Evolutionary conservation across 2,888 invertebrate species (phyloP), one percentile per base, ranked within the genome.

Genomic region (Entomobrya multifasciata): DNA sequence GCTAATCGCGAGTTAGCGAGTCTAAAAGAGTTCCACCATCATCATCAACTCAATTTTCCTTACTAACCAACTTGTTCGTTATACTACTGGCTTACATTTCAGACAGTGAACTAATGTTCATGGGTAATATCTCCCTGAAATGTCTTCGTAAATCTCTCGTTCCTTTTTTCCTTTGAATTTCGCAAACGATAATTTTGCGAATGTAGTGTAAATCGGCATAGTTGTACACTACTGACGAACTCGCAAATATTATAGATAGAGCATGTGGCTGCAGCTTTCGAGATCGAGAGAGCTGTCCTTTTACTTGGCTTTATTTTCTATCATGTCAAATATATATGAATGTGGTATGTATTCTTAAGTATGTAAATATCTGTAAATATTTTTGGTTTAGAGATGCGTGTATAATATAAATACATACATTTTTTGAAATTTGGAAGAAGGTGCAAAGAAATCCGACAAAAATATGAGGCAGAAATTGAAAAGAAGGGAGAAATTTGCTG

Each of bases 101-200:
- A 70, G 70, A 25, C 70, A 25, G n/a, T 22, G 25, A 70, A 47
- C 47, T 15, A 47, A 47, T 79, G 44, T 55, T 85, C 85, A 72
- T 78, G 78, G 78, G 78, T 60, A 60, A 85, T 85, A 85, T 79
- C 79, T 27, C 78, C 85, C 70, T 85, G 79, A 79, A 62, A 60
- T 72, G 79, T 79, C 85, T 85, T 62, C 79, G 60, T 79, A 79
- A 85, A 85, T 85, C 79, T 85, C 79, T 70, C 65, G 25, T 15
- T 79, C 13, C n/a, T n/a, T n/a, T n/a, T 44, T 77, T 41, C 57
- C 52, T 79, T 85, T 72, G 41, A 78, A 62, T 36, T 85, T 85
- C 41, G 72, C 44, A 85, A n/a, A 78, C 22, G 74, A 74, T 72
- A 5, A 47, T 47, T 62, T 67, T 41, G 17, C 6, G 25, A 47